Evolutionary conservation across 2,888 invertebrate genomes (phyloP), one percentile per base, ranked within the genome.

Genomic region (Ophioninae sp.): DNA sequence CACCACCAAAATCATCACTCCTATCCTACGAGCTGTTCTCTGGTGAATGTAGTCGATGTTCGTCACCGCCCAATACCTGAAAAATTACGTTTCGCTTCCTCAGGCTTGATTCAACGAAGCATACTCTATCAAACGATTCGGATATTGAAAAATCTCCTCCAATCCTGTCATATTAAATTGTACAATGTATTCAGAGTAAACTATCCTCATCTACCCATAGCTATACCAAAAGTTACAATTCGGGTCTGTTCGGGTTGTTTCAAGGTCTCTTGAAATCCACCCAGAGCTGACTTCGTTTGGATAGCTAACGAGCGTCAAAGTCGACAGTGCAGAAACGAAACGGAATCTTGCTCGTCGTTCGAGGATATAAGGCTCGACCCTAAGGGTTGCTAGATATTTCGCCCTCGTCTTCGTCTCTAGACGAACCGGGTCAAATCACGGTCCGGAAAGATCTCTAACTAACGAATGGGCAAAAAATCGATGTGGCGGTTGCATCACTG

Each of bases 61-160:
- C 83, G 98, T 98, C 88, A 98, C 97, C 85, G 97, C 97, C 97
- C 97, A 97, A 93, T 97, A 98, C 93, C 97, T 96, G 92, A 37
- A 76, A 56, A 65, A 39, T 67, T 8, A 68, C 17, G 17, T 58
- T 67, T 41, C 2, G 0, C n/a, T 8, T 65, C 17, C 20, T 63
- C 23, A 22, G 3, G 7, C 17, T 9, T 8, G 20, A 20, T 30
- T 58, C 10, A 39, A 58, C 37, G 6, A 58, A 64, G 74, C 44
- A 22, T 30, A 56, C 7, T 56, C 23, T 41, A 30, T 17, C 41
- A n/a, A 1, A 17, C 61, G 39, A 17, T 81, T 6, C 23, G 13
- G 17, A 2, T 13, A 51, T 17, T 51, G 2, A 13, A 17, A 51
- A 51, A 10, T 51, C 17, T 51, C 51, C 13, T 13, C 17, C 51